Evolutionary conservation across 1,140 invertebrate species (phyloP).

Genomic region (Ostrea edulis): DNA sequence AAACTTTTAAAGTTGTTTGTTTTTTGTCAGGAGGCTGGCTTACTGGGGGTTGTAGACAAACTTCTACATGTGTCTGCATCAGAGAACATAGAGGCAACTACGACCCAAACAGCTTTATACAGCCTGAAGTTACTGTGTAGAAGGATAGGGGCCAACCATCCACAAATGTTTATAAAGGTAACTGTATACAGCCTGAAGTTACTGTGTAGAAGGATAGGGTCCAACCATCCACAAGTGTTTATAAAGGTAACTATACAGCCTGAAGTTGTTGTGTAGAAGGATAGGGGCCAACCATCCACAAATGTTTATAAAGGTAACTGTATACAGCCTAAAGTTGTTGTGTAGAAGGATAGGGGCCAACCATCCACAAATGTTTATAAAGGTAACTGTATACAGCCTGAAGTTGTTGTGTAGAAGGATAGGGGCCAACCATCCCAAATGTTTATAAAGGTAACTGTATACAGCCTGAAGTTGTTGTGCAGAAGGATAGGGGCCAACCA

Average conservation of each 20-base stretch:
- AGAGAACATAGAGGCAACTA: conserved; percentile 63
- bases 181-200: neutral
- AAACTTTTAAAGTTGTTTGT: too few species aligned
- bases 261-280: neutral
- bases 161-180: conserved; percentile 72
- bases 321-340: neutral
- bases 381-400: conserved; percentile 81
- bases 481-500: conserved; percentile 74
- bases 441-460: conserved; percentile 1
- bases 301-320: conserved; percentile 1
- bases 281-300: neutral
- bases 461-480: neutral
- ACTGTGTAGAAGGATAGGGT: neutral
- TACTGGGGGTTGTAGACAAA: conserved; percentile 82
- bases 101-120: conserved; percentile 88
- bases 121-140: conserved; percentile 90
- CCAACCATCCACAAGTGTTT: neutral
- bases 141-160: conserved; percentile 81
- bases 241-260: neutral
- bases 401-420: neutral
- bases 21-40: neutral
- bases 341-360: neutral
- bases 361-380: neutral
- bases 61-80: conserved; percentile 81
- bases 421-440: conserved; percentile 76